Base-by-base conservation (phyloP, 2,113 vertebrate species). In the Ariopsis seemanni region DNA sequence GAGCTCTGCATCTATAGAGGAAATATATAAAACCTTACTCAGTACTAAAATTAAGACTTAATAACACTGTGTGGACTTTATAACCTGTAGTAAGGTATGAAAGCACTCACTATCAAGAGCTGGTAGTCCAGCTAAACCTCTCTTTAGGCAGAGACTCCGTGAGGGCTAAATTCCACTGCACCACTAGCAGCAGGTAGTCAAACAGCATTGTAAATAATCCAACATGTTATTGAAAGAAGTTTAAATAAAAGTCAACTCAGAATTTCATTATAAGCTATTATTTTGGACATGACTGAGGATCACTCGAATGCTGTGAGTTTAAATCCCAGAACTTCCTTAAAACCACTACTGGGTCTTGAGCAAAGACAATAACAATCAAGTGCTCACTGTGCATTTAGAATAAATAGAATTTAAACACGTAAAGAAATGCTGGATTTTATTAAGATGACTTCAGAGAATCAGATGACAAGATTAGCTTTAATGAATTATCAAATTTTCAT, bases 1-100 rank as follows among this genome's bases (percentile, higher is more conserved):
- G 57, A 98, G 95, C 90, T 97, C 96, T 85, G 95, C 95, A 93
- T 97, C 97, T 98, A 87, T 42, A 75, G 11, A 71, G 50, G 57
- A 71, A 75, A 78, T 4, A 75, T 27, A 48, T 20, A 22, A 3
- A 75, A 72, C 2, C 42, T 58, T 25, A 11, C 34, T 60, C 34
- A 82, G 15, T 53, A 14, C 12, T 72, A 27, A 67, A 48, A 52
- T 77, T 77, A 77, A n/a, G 25, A 55, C 25, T 75, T 1, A 10
- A 15, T 48, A 57, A 57, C 10, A 58, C 57, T 75, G 10, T 11
- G 85, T 60, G 15, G 9, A 27, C 25, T 15, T 58, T 78, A 4
- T 58, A 34, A 75, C 30, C 57, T 80, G 65, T 52, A 69, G 22
- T 75, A 50, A 10, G 20, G 42, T 55, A 50, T 77, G 6, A 53